Conservation (phyloP, 2,888 invertebrate species). For the Drosophila rellima region DNA sequence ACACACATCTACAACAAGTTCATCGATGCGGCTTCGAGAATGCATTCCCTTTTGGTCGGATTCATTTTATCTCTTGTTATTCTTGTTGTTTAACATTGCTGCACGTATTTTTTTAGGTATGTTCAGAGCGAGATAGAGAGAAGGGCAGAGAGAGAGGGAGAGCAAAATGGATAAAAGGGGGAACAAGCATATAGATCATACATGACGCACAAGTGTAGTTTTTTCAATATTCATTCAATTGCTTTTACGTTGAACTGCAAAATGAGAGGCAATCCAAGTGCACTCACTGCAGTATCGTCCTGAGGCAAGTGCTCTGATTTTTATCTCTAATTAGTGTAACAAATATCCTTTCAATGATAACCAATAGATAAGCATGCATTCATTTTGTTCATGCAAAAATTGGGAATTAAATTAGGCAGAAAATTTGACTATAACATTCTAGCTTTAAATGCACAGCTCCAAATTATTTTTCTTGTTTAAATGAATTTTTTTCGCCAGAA, state of each 20-base stretch:
- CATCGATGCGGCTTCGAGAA: constrained; percentile 54
- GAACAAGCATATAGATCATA: too few species aligned
- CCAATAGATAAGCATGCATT: not conserved
- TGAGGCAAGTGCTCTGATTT: not conserved
- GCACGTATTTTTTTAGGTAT: constrained; percentile 10
- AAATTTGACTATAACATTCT: not conserved
- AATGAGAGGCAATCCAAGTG: constrained; percentile 11
- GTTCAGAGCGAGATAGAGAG: not conserved
- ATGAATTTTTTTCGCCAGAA: too few species aligned
- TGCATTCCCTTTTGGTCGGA: constrained; percentile 27
- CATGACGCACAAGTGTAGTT: constrained; percentile 3
- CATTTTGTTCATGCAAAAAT: not conserved
- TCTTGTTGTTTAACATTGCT: constrained; percentile 18
- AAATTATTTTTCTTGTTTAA: too few species aligned
- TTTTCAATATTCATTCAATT: constrained; percentile 18
- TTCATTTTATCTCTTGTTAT: constrained; percentile 42
- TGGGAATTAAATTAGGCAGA: not conserved
- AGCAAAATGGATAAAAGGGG: not conserved
- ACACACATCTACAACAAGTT: constrained; percentile 26
- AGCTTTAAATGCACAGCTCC: not conserved
- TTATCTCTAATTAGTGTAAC: constrained; percentile 26
- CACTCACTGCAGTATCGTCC: not conserved
- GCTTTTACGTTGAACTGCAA: constrained; percentile 12
- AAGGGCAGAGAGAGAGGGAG: not conserved
- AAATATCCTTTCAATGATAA: not conserved